Evolutionary conservation across 2,888 invertebrate species (phyloP).

Genomic region (Clostera curtula): DNA sequence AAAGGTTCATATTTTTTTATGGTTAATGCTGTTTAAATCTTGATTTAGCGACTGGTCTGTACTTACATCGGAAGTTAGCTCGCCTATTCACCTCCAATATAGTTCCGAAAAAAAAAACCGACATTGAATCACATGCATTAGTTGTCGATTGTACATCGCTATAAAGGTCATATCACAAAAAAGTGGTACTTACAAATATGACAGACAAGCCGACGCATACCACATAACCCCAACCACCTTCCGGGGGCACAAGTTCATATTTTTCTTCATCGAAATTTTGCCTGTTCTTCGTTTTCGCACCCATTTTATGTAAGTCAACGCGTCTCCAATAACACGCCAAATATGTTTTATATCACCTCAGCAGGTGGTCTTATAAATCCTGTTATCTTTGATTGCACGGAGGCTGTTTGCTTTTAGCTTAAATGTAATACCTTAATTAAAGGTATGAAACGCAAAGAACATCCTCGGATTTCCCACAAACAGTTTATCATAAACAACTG

Average conservation of each 20-base stretch:
- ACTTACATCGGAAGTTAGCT: no score
- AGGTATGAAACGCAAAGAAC: slow-evolving; percentile 43
- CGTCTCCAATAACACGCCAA: slow-evolving; percentile 10
- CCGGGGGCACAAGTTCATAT: slow-evolving; percentile 72
- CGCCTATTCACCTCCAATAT: no score
- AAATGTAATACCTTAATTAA: slow-evolving; percentile 45
- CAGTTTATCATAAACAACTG: slow-evolving; percentile 41
- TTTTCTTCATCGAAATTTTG: slow-evolving; percentile 43
- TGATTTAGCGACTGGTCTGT: no score
- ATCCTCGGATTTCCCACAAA: slow-evolving; percentile 58
- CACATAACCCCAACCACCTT: slow-evolving; percentile 84
- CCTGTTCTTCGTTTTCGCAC: slow-evolving; percentile 35
- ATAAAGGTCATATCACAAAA: no score
- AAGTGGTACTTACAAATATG: slow-evolving; percentile 81
- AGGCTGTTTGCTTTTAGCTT: slow-evolving; percentile 47
- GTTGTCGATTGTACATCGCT: no score
- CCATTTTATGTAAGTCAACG: slow-evolving; percentile 30
- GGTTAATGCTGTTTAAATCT: no score
- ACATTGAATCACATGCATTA: no score
- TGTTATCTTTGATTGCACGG: slow-evolving; percentile 38
- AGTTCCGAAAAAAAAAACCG: no score
- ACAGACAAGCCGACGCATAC: slow-evolving; percentile 78
- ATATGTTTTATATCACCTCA: slow-evolving; percentile 21
- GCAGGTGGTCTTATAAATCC: slow-evolving; percentile 48
- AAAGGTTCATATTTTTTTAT: no score